These are phyloP conservation scores for Spodoptera exigua DNA, from an alignment of 2,888 invertebrate genomes.

Conservation along the genomic window DNA sequence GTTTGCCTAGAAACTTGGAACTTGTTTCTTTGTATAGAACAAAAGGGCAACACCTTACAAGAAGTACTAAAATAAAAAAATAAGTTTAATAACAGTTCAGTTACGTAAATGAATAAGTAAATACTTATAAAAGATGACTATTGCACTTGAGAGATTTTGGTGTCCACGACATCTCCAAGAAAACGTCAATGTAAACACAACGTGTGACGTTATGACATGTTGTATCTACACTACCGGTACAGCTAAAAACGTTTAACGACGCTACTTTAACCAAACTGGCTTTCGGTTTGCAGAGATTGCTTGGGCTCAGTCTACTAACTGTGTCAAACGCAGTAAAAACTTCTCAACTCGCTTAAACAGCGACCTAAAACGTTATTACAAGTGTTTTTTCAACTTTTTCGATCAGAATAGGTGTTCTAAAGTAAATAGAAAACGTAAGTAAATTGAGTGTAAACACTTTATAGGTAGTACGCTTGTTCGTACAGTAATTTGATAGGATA, in stretches of 20 bases:
- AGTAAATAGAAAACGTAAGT: conserved; percentile 45
- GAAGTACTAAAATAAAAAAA: too few relatives aligned
- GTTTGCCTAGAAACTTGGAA: too few relatives aligned
- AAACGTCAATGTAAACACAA: conserved; percentile 47
- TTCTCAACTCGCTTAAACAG: conserved; percentile 57
- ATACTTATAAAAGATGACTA: too few relatives aligned
- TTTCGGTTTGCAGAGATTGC: conserved; percentile 60
- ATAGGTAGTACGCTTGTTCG: conserved; percentile 24
- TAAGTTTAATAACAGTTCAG: too few relatives aligned
- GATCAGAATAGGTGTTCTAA: conserved; percentile 44
- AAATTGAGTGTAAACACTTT: conserved; percentile 44
- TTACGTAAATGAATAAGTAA: too few relatives aligned
- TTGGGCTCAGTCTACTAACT: conserved; percentile 63
- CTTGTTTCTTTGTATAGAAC: too few relatives aligned
- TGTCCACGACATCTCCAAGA: too few relatives aligned
- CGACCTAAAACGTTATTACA: conserved; percentile 36
- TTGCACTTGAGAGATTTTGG: too few relatives aligned
- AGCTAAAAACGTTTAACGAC: conserved; percentile 73
- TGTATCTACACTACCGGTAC: conserved; percentile 64
- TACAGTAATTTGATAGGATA: conserved; percentile 37
- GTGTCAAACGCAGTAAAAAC: conserved; percentile 62
- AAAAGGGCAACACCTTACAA: too few relatives aligned
- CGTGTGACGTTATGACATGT: conserved; percentile 63
- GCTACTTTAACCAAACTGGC: conserved; percentile 62
- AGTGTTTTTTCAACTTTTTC: conserved; percentile 45